Base-by-base conservation (phyloP, 1,140 invertebrate genomes). In the Cyclargus thomasi region DNA sequence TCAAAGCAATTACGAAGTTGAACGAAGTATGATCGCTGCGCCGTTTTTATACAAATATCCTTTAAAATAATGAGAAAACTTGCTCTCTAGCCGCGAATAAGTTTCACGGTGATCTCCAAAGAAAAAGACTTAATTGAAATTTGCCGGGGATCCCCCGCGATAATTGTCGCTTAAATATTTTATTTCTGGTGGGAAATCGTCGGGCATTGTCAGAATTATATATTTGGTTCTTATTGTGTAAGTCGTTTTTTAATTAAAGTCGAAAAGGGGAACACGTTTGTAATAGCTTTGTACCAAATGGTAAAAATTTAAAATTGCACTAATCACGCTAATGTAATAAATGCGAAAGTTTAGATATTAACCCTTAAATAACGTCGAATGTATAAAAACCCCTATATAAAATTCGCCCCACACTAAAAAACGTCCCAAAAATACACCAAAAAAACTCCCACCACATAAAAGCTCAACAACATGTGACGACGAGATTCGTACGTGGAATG, bases 1-100 rank as follows among this genome's bases (percentile, higher is more conserved):
- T 82, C 84, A 82, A 86, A 81, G 79, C 83, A 89, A 89, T 89
- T 89, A 89, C 80, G 82, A 89, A 87, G 83, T 86, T 87, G 80
- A 73, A 77, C 74, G 66, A 67, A 70, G 78, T 74, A 79, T 80
- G 81, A 82, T 83, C 79, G 74, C 75, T 72, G 76, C 70, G 74
- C 73, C 77, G 77, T 81, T 83, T 84, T 87, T 86, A 82, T 77
- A 83, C 81, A 86, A 85, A 89, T 86, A 89, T 85, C 80, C 81
- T 78, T 82, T 82, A 80, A 79, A 81, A 81, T 87, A 87, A 88
- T 87, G 85, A 83, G 81, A 86, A 87, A 88, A 88, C 83, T 88
- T 88, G 80, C 75, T 83, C 78, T 77, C 73, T 72, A 69, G 74
- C 75, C 78, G 70, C 68, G 72, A 68, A 72, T 81, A 79, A 83